A percentile compares a stretch with the other conserved stretches of the same genome.
phyloP scores from a whole-genome alignment of 2,113 vertebrate species.

The Dasyornis broadbenti region DNA sequence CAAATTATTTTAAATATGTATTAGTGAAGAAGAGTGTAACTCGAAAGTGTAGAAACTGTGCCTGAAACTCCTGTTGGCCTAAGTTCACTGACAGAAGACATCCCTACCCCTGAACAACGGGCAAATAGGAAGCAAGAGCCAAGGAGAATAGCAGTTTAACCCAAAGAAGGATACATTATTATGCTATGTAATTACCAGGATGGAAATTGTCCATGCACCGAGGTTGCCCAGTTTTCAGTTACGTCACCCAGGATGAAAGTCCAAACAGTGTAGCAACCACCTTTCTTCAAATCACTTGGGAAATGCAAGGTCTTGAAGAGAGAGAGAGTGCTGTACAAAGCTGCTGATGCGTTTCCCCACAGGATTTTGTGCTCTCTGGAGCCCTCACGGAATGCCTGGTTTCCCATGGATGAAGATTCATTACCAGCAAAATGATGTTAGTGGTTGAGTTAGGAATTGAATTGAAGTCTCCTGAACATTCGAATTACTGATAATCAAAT shows the following conservation, averaged over 20 bases:
- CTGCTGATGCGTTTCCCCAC: not conserved
- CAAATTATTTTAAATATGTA: not conserved
- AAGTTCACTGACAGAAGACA: not conserved
- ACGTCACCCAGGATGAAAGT: fast-evolving
- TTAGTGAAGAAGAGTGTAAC: not conserved
- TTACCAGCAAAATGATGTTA: not conserved
- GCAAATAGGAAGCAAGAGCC: not conserved
- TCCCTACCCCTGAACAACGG: not conserved
- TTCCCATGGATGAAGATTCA: not conserved
- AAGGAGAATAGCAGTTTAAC: not conserved
- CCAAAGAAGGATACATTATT: not conserved
- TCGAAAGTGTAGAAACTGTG: not conserved
- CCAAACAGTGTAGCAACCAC: not conserved
- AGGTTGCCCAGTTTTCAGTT: not conserved
- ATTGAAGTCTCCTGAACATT: not conserved
- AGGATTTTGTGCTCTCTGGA: not conserved
- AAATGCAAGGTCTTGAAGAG: not conserved
- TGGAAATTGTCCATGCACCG: not conserved
- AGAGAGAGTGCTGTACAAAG: not conserved
- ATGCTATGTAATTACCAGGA: not conserved
- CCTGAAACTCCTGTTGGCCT: not conserved
- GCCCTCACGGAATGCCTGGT: not conserved
- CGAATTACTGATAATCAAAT: not conserved
- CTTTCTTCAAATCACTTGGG: not conserved
- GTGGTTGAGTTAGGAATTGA: not conserved